phyloP scores from a whole-genome alignment of 2,113 vertebrate species.

The Agelaius tricolor region DNA sequence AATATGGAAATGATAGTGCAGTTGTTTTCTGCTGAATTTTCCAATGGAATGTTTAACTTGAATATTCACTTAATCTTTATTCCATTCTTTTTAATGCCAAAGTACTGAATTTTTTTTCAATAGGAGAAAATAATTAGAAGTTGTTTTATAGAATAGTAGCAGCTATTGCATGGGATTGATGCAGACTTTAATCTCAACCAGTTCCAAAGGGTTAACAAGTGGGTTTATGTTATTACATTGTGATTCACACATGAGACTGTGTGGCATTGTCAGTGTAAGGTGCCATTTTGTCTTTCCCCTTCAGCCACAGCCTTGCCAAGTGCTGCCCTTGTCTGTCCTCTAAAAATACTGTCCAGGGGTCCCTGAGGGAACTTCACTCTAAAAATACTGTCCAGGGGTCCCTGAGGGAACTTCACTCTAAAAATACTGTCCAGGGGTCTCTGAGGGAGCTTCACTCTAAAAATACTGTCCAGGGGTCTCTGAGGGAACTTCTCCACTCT shows the following conservation, averaged over 20 bases:
- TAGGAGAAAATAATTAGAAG: neutral
- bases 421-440: neutral
- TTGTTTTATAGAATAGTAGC: neutral
- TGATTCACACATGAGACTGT: neutral
- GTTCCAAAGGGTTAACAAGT: neutral
- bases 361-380: too few relatives aligned
- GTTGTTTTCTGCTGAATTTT: neutral
- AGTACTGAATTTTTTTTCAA: neutral
- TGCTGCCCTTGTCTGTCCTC: neutral
- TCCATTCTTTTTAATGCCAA: neutral
- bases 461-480: too few relatives aligned
- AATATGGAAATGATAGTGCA: neutral
- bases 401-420: too few relatives aligned
- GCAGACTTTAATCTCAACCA: neutral
- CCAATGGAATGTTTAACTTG: neutral
- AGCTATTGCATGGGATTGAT: neutral
- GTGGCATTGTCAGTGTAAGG: accelerated
- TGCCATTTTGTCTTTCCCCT: neutral
- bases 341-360: neutral
- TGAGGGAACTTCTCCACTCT: neutral
- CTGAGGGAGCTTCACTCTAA: too few relatives aligned
- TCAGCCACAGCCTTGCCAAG: neutral
- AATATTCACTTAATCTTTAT: neutral
- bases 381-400: neutral
- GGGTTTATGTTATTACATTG: neutral